phyloP scores from a whole-genome alignment of 2,797 vertebrate species.

The Myripristis murdjan region DNA sequence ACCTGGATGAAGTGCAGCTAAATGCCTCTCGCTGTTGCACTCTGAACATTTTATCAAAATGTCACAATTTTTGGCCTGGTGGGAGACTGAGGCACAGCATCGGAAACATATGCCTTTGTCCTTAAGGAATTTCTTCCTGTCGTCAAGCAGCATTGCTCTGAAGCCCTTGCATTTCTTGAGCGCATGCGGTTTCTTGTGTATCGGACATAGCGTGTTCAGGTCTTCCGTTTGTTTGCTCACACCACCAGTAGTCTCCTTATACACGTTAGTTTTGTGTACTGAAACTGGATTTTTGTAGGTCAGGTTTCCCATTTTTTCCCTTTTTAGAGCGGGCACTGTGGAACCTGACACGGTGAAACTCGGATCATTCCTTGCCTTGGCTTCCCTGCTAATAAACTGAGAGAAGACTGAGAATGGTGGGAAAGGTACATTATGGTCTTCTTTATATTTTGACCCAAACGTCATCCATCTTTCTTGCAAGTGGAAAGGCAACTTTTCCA shows the following conservation, averaged over 20 bases:
- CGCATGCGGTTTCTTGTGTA: slow-evolving; percentile 38
- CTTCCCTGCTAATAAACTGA: slow-evolving; percentile 12
- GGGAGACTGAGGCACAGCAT: slow-evolving; percentile 21
- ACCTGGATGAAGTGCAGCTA: slow-evolving; percentile 30
- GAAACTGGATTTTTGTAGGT: not conserved
- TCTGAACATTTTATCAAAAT: slow-evolving; percentile 25
- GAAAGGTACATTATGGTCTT: slow-evolving; percentile 4
- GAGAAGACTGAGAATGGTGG: slow-evolving; percentile 21
- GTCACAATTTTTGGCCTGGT: slow-evolving; percentile 28
- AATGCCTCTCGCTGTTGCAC: slow-evolving; percentile 31
- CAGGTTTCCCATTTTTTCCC: not conserved
- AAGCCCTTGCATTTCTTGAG: slow-evolving; percentile 38
- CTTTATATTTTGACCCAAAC: slow-evolving; percentile 8
- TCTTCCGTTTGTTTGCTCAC: not conserved
- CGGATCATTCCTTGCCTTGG: slow-evolving; percentile 25
- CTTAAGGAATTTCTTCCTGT: slow-evolving; percentile 26
- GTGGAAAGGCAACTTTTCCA: slow-evolving; percentile 27
- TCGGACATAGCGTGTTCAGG: slow-evolving; percentile 22
- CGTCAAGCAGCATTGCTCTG: slow-evolving; percentile 14
- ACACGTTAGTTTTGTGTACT: slow-evolving; percentile 34
- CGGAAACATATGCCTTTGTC: too few relatives aligned
- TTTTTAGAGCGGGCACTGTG: not conserved
- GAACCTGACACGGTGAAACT: slow-evolving; percentile 2
- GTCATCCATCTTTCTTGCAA: slow-evolving; percentile 19
- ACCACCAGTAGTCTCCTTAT: too few relatives aligned